These are phyloP conservation scores for Python bivittatus DNA, from an alignment of 2,113 vertebrate genomes.

Conservation along the genomic window DNA sequence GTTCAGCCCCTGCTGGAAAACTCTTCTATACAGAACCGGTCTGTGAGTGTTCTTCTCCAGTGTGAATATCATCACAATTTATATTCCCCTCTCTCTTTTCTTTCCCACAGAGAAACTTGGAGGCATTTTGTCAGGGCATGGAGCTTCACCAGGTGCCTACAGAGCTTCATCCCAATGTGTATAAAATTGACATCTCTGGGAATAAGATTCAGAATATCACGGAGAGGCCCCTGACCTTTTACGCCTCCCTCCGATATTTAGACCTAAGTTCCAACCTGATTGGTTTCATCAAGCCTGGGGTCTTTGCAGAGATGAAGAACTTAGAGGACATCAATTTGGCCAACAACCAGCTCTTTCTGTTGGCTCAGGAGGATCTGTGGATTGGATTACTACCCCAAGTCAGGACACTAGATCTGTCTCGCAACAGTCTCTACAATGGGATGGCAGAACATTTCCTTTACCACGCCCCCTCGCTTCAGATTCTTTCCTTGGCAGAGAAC, in stretches of 20 bases:
- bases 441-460: slow-evolving; percentile 83
- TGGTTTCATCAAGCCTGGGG: slow-evolving; percentile 80
- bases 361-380: slow-evolving; percentile 65
- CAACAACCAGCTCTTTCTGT: slow-evolving; percentile 78
- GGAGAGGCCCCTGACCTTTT: slow-evolving; percentile 70
- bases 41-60: neutral
- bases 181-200: slow-evolving; percentile 83
- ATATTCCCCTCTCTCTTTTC: slow-evolving; percentile 26
- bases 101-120: slow-evolving; percentile 75
- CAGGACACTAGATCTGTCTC: slow-evolving; percentile 84
- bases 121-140: slow-evolving; percentile 79
- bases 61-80: neutral
- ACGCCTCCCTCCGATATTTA: slow-evolving; percentile 74
- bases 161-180: slow-evolving; percentile 71
- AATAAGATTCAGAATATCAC: slow-evolving; percentile 85
- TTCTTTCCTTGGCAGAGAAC: slow-evolving; percentile 85
- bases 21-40: neutral
- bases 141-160: slow-evolving; percentile 78
- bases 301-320: slow-evolving; percentile 77
- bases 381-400: slow-evolving; percentile 77
- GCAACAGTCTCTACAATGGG: slow-evolving; percentile 85
- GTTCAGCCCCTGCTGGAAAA: neutral
- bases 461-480: slow-evolving; percentile 76
- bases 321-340: slow-evolving; percentile 87
- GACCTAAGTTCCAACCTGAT: slow-evolving; percentile 87